Percentiles rank a stretch among this genome's conserved stretches.
phyloP scores from a whole-genome alignment of 2,888 invertebrate genomes.

The Steromphala cineraria region DNA sequence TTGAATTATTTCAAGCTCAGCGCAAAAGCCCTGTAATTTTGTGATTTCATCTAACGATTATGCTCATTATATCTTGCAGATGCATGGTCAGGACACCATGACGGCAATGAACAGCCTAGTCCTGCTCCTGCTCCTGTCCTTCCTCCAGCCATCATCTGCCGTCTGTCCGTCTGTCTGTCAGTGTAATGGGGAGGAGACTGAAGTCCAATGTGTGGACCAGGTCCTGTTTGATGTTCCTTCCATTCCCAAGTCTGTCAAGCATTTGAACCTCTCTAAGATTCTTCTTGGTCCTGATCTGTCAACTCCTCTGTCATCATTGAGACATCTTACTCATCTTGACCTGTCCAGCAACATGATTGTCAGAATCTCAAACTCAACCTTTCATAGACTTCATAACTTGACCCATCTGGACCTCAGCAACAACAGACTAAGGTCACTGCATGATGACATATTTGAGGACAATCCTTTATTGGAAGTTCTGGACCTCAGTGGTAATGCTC shows the following conservation, averaged over 20 bases:
- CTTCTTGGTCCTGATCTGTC: constrained; percentile 41
- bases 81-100: not conserved
- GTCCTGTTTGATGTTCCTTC: constrained; percentile 22
- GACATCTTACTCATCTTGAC: constrained; percentile 36
- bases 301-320: constrained; percentile 22
- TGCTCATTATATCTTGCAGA: not conserved
- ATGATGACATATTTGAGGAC: constrained; percentile 47
- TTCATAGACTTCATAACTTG: constrained; percentile 38
- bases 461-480: constrained; percentile 44
- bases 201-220: constrained; percentile 33
- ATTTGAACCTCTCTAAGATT: constrained; percentile 38
- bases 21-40: no score
- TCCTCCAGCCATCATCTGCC: not conserved
- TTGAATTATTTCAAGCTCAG: no score
- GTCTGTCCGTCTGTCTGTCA: constrained; percentile 36
- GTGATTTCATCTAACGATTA: no score
- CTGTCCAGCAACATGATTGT: constrained; percentile 44
- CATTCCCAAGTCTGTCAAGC: constrained; percentile 22
- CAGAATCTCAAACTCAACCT: constrained; percentile 34
- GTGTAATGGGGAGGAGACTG: constrained; percentile 25
- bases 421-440: constrained; percentile 47
- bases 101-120: no score
- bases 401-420: constrained; percentile 35
- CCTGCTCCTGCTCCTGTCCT: not conserved
- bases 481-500: constrained; percentile 53